A percentile compares a stretch with the other conserved stretches of the same genome.
Conservation (phyloP, 2,113 vertebrate genomes). For the Phainopepla nitens region DNA sequence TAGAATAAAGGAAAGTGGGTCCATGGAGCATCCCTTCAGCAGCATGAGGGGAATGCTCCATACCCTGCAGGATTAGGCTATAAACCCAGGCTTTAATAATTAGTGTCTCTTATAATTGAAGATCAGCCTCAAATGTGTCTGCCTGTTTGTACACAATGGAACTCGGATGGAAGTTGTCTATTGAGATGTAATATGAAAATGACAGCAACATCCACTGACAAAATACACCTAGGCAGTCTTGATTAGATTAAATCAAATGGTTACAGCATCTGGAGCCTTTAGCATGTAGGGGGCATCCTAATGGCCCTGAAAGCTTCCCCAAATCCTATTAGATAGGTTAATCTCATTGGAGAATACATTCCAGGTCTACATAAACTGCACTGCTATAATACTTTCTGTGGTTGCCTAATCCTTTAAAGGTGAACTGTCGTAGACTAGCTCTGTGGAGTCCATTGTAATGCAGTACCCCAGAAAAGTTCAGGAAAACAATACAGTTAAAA, state of each 20-base stretch:
- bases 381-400: slow-evolving; percentile 49
- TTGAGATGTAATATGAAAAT: slow-evolving; percentile 8
- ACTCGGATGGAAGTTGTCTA: not conserved
- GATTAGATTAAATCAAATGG: slow-evolving; percentile 76
- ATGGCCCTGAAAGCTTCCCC: slow-evolving; percentile 65
- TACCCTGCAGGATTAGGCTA: not conserved
- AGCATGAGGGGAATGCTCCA: not conserved
- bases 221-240: slow-evolving; percentile 61
- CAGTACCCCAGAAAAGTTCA: not conserved
- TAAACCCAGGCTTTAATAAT: slow-evolving; percentile 31
- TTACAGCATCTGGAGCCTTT: slow-evolving; percentile 67
- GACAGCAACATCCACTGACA: slow-evolving; percentile 34
- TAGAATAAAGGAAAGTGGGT: not conserved
- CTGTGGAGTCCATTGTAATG: not conserved
- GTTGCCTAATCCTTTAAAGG: slow-evolving; percentile 52
- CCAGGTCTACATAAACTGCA: slow-evolving; percentile 58
- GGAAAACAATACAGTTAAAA: not conserved
- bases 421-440: slow-evolving; percentile 14
- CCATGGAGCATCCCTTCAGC: not conserved
- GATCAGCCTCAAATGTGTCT: not conserved
- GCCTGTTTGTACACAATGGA: not conserved
- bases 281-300: slow-evolving; percentile 68
- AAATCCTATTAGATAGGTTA: slow-evolving; percentile 77
- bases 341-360: slow-evolving; percentile 71
- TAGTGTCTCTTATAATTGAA: not conserved